Evolutionary conservation across 2,113 vertebrate species (phyloP), one percentile per base, ranked within the genome.

Genomic region (Bubo scandiacus): DNA sequence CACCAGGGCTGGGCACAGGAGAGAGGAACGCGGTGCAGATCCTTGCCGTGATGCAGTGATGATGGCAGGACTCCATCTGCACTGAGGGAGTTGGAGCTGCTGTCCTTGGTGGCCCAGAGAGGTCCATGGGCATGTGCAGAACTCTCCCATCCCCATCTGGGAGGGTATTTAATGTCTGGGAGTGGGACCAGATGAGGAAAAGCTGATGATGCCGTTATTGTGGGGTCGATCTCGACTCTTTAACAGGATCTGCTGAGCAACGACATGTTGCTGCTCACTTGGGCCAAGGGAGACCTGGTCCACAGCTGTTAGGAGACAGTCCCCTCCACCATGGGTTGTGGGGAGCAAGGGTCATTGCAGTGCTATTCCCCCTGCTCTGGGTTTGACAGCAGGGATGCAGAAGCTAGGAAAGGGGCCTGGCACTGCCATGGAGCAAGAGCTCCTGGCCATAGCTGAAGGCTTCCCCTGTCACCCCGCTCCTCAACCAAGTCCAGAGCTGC

Each of bases 21-120:
- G 16, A 57, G 38, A 55, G 62, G 38, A 84, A 30, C 0, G 0
- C 42, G 29, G 12, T 61, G 22, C 19, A 71, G 34, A 25, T 51
- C 23, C 52, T 15, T 72, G 40, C 47, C 1, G 5, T 57, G 20
- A 6, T 52, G 71, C 20, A 32, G 11, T 74, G 59, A 17, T 34
- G 43, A 26, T 22, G 32, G 34, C 84, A 55, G 18, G n/a, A 36
- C 11, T 34, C 61, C 42, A 13, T 49, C 11, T n/a, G 42, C 12
- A 9, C 6, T 38, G 40, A 66, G 12, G 21, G 14, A 73, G 18
- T 4, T 45, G 65, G 40, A 86, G 45, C 34, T 89, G 54, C 81
- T 90, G 70, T 63, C 32, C 27, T 55, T 5, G 1, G 30, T 42
- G 42, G 51, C 45, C 68, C 74, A 77, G 30, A 59, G 26, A 47